A percentile compares a stretch with the other conserved stretches of the same genome.
Evolutionary conservation across 2,113 vertebrate genomes (phyloP).

Genomic region (Peucedramus taeniatus): DNA sequence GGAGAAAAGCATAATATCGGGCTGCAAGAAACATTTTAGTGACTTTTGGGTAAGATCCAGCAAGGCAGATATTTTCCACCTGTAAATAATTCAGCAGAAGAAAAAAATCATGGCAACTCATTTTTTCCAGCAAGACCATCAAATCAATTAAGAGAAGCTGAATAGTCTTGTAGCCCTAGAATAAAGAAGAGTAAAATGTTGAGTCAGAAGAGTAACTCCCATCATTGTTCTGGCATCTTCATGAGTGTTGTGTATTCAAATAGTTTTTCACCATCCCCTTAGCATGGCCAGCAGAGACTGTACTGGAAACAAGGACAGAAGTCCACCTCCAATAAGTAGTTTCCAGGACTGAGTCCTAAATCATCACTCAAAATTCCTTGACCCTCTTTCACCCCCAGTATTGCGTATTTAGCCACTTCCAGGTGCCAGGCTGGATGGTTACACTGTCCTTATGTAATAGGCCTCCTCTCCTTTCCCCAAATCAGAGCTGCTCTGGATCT

Average conservation of each 20-base stretch:
- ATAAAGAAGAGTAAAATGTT: background rate
- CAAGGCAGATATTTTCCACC: constrained; percentile 43
- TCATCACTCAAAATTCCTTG: background rate
- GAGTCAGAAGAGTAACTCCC: background rate
- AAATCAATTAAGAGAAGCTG: constrained; percentile 35
- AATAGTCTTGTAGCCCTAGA: background rate
- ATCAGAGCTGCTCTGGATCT: background rate
- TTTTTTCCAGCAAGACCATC: constrained; percentile 47
- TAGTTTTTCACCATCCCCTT: background rate
- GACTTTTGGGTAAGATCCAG: constrained; percentile 43
- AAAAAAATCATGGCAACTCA: background rate
- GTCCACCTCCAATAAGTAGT: background rate
- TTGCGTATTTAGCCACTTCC: background rate
- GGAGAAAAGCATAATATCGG: background rate
- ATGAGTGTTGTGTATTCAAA: background rate
- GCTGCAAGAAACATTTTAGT: constrained; percentile 7
- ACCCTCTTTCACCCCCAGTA: background rate
- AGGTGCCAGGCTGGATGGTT: background rate
- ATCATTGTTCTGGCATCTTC: background rate
- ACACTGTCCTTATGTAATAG: background rate
- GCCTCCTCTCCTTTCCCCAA: background rate
- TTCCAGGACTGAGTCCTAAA: background rate
- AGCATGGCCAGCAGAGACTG: background rate
- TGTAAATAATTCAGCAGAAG: constrained; percentile 64
- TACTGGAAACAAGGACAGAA: background rate